Evolutionary conservation across 2,797 vertebrate species (phyloP), one percentile per base, ranked within the genome.

Genomic region (Sebastiscus albofasciatus): DNA sequence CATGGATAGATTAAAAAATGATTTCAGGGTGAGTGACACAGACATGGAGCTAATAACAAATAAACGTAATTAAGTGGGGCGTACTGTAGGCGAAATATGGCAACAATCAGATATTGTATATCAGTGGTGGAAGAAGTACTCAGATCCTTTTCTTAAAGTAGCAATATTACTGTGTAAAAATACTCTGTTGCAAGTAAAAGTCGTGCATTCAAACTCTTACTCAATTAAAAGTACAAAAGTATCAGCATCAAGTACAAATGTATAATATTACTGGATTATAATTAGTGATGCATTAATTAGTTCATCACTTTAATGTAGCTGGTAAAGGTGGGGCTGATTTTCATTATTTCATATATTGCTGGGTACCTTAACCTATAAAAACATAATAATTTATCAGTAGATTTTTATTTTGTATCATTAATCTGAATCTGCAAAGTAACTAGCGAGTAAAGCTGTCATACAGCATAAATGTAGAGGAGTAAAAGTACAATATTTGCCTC

Each of bases 1-100:
- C 56, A 73, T 64, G 71, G 80, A 84, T 77, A 84, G 81, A 89
- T 67, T 80, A 70, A 86, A 75, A 83, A 84, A 83, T 75, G 4
- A 77, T 75, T 82, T 79, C 52, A 73, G 77, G 62, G 52, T 77
- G 61, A 67, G 36, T 62, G 79, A 67, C 69, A 70, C n/a, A 39
- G 27, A 70, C 55, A 72, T 55, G 26, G 16, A 39, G 18, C 18
- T 49, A 70, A 72, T 72, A 81, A 75, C 33, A 83, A 66, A 61
- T 59, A 76, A 52, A 77, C 26, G 46, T 66, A 80, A 88, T 88
- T 60, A 86, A 80, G 65, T 12, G 2, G 6, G 26, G 14, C 18
- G 46, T 68, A 14, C 39, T 67, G 49, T 31, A 61, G 59, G 39
- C 9, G 33, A 54, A 46, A 76, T n/a, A 24, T 34, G 7, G 42